These are phyloP conservation scores for Rhinophrynus dorsalis DNA, from an alignment of 2,797 vertebrate genomes.

Conservation along the genomic window DNA sequence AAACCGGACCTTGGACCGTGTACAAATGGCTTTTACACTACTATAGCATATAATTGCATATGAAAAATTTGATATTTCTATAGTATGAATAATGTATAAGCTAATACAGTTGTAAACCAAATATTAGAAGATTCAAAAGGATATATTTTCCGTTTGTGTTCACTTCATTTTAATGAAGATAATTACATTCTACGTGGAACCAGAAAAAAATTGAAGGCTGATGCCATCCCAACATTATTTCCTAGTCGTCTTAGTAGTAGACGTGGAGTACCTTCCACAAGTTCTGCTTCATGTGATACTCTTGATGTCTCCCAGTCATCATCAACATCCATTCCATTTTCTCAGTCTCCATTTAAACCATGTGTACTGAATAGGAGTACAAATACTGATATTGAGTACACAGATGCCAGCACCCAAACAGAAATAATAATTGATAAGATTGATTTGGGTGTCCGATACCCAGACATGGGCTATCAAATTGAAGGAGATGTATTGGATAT, in stretches of 20 bases:
- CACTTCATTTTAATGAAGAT: neutral
- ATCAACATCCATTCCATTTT: neutral
- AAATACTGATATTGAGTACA: neutral
- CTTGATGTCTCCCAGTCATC: neutral
- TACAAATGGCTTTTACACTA: too few species aligned
- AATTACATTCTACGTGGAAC: neutral
- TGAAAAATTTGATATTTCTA: too few species aligned
- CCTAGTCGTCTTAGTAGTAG: too few species aligned
- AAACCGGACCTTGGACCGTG: too few species aligned
- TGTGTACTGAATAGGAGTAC: neutral
- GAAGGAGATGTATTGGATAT: neutral
- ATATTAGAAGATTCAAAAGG: neutral
- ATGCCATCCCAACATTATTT: neutral
- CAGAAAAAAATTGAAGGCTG: neutral
- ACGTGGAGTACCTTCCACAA: too few species aligned
- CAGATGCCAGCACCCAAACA: neutral
- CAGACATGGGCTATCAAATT: neutral
- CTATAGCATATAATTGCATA: too few species aligned
- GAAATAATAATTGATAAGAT: too few species aligned
- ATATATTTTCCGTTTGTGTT: neutral
- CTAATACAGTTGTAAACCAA: neutral
- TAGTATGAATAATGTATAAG: too few species aligned
- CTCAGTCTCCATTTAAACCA: neutral
- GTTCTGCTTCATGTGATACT: too few species aligned
- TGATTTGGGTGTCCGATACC: neutral